These are phyloP conservation scores for Patagioenas fasciata DNA, from an alignment of 2,113 vertebrate genomes.

Conservation along the genomic window DNA sequence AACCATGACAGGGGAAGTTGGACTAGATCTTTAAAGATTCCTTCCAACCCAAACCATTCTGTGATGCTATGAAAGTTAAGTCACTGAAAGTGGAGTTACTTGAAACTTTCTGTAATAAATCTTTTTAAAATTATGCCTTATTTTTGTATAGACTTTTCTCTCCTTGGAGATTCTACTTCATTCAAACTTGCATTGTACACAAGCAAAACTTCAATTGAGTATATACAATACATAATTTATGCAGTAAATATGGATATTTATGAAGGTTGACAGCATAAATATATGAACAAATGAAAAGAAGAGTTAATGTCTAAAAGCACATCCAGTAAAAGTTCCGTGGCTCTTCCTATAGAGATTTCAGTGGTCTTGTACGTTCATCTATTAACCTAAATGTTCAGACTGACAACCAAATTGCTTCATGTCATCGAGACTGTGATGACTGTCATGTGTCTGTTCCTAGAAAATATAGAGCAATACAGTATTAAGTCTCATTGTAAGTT, in stretches of 20 bases:
- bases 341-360: not conserved
- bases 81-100: not conserved
- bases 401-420: not conserved
- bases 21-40: not conserved
- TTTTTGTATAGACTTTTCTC: not conserved
- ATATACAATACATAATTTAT: not conserved
- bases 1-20: rapidly evolving
- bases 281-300: not conserved
- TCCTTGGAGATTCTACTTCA: not conserved
- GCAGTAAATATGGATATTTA: not conserved
- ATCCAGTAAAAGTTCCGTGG: not conserved
- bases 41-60: too few relatives aligned
- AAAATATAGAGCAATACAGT: not conserved
- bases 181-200: not conserved
- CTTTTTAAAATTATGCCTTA: not conserved
- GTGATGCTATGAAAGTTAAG: not conserved
- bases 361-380: not conserved
- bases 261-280: not conserved
- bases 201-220: not conserved
- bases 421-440: not conserved
- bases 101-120: not conserved
- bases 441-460: not conserved
- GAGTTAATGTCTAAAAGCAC: not conserved
- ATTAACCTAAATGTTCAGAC: not conserved
- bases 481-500: not conserved